A percentile compares a stretch with the other conserved stretches of the same genome.
phyloP scores from a whole-genome alignment of 2,797 vertebrate species.

The Catostomus latipinnis region DNA sequence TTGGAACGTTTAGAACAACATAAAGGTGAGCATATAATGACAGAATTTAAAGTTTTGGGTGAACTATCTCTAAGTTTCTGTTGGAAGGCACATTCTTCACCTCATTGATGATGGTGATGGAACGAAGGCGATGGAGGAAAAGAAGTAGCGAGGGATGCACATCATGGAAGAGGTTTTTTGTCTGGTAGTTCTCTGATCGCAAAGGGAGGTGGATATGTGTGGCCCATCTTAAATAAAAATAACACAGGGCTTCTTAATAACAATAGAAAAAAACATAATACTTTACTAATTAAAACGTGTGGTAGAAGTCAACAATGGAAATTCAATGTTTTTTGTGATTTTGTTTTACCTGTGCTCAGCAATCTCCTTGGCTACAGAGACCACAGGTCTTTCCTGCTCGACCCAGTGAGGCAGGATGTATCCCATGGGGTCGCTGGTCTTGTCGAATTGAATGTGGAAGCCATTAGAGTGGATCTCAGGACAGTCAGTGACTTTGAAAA shows the following conservation, averaged over 20 bases:
- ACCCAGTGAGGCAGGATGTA: slow-evolving; percentile 85
- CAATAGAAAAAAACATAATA: too few species aligned
- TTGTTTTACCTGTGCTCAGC: slow-evolving; percentile 68
- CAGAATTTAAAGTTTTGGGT: too few species aligned
- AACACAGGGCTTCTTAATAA: too few species aligned
- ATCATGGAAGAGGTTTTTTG: slow-evolving; percentile 82
- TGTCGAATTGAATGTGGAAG: slow-evolving; percentile 81
- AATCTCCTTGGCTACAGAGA: slow-evolving; percentile 57
- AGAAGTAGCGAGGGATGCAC: slow-evolving; percentile 83
- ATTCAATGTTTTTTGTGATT: neutral
- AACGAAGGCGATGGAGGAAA: slow-evolving; percentile 83
- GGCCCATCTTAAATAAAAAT: slow-evolving; percentile 74
- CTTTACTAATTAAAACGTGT: too few species aligned
- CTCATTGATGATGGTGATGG: slow-evolving; percentile 79
- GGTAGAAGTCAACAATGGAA: neutral
- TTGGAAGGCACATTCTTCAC: slow-evolving; percentile 56
- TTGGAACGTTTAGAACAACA: too few species aligned
- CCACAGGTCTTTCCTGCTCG: slow-evolving; percentile 69
- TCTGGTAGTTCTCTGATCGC: slow-evolving; percentile 78
- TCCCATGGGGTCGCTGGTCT: slow-evolving; percentile 79
- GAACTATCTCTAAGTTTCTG: too few species aligned
- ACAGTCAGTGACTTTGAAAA: slow-evolving; percentile 83
- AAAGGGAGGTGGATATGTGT: slow-evolving; percentile 82
- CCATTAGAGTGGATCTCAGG: slow-evolving; percentile 85
- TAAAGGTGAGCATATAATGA: too few species aligned